Conservation (phyloP, 2,888 invertebrate species). For the Amblyteles armatorius region DNA sequence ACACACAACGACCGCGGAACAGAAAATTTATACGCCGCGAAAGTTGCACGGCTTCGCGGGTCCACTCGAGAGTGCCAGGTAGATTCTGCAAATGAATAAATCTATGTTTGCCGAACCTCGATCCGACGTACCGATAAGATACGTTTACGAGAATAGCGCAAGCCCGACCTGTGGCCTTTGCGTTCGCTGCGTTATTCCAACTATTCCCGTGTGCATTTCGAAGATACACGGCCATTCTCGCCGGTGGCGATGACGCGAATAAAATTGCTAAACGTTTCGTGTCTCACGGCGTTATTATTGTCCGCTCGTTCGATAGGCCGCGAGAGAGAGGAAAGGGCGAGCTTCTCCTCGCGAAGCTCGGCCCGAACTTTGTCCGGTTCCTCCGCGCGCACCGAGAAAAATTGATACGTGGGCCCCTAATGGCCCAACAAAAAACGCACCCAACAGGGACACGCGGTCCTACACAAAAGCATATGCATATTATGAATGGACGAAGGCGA, state of each 20-base stretch:
- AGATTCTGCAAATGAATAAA: constrained; percentile 57
- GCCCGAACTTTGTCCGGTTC: constrained; percentile 5
- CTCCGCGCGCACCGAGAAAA: constrained; percentile 75
- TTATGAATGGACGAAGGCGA: constrained; percentile 81
- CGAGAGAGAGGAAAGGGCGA: not conserved
- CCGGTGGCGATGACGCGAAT: constrained; percentile 56
- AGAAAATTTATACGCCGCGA: constrained; percentile 41
- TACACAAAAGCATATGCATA: constrained; percentile 81
- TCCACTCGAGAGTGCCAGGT: constrained; percentile 29
- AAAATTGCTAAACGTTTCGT: constrained; percentile 57
- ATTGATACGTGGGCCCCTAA: constrained; percentile 83
- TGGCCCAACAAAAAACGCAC: constrained; percentile 80
- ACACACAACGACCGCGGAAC: not conserved
- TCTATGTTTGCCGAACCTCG: constrained; percentile 58
- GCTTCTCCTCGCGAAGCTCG: constrained; percentile 24
- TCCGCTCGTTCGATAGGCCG: constrained; percentile 8
- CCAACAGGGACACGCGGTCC: constrained; percentile 78
- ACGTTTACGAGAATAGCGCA: constrained; percentile 51
- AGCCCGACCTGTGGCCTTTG: constrained; percentile 49
- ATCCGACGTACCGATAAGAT: constrained; percentile 61
- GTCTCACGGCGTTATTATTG: constrained; percentile 32
- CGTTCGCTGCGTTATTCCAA: constrained; percentile 22
- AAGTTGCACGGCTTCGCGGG: constrained; percentile 13
- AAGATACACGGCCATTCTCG: constrained; percentile 23
- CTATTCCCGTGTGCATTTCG: constrained; percentile 28